Conservation (phyloP, 2,888 invertebrate species). For the Pseudanteris insignis region DNA sequence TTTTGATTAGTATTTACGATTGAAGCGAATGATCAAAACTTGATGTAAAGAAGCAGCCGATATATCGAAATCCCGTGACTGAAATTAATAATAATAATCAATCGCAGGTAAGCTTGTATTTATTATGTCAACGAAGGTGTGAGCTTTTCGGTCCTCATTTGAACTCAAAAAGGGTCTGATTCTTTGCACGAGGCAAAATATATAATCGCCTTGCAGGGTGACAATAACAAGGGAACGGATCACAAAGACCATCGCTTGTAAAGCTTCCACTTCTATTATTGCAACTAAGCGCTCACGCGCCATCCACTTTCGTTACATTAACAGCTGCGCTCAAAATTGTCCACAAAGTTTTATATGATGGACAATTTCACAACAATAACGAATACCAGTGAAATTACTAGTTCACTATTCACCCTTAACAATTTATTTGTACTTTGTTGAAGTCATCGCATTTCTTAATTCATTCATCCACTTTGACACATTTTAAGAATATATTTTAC, state of each 20-base stretch:
- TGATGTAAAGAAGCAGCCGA: too few species aligned
- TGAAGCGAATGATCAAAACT: too few species aligned
- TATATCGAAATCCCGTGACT: too few species aligned
- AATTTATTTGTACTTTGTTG: too few species aligned
- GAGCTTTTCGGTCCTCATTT: slow-evolving; percentile 27
- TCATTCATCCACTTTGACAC: too few species aligned
- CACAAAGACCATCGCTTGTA: slow-evolving; percentile 34
- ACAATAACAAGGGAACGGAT: slow-evolving; percentile 39
- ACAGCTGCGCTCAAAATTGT: slow-evolving; percentile 29
- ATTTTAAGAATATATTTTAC: too few species aligned
- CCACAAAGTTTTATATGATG: slow-evolving; percentile 33
- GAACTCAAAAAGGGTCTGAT: slow-evolving; percentile 32
- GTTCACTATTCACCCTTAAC: too few species aligned
- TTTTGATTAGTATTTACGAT: too few species aligned
- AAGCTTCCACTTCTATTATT: slow-evolving; percentile 33
- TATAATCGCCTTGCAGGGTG: slow-evolving; percentile 40
- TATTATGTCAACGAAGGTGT: slow-evolving; percentile 37
- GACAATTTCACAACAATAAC: slow-evolving; percentile 43
- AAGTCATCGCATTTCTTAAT: too few species aligned
- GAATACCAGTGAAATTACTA: too few species aligned
- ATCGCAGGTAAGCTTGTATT: slow-evolving; percentile 47
- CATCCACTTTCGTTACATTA: slow-evolving; percentile 23
- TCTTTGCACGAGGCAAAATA: slow-evolving; percentile 35
- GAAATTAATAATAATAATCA: slow-evolving; percentile 64
- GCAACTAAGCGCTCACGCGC: slow-evolving; percentile 29